These are phyloP conservation scores for Siphamia tubifer DNA, from an alignment of 2,113 vertebrate genomes.

Conservation along the genomic window DNA sequence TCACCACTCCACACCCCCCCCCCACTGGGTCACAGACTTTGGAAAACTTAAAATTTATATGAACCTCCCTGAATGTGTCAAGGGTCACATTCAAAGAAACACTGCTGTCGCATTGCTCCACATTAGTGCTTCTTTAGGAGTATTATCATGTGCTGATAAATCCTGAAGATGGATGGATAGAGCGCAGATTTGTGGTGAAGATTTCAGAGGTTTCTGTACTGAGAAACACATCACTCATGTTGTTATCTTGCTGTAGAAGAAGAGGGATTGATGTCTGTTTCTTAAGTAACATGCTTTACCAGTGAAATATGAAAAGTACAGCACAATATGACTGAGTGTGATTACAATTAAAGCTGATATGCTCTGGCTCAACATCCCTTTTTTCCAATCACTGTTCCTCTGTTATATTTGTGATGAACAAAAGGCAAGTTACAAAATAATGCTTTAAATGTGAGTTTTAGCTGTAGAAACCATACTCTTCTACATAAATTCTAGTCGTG, in stretches of 20 bases:
- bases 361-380: background rate
- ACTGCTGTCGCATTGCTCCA: background rate
- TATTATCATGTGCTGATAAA: background rate
- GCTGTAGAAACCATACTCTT: slow-evolving; percentile 31
- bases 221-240: background rate
- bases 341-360: background rate
- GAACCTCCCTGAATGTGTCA: background rate
- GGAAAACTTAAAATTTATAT: background rate
- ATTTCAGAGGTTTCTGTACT: background rate
- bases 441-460: background rate
- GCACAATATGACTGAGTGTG: background rate
- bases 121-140: slow-evolving; percentile 2
- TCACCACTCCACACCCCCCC: too few relatives aligned
- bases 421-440: background rate
- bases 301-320: slow-evolving; percentile 16
- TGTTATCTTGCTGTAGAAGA: background rate
- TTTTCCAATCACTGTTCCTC: background rate
- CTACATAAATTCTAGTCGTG: slow-evolving; percentile 24
- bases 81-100: slow-evolving; percentile 2
- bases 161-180: background rate
- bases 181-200: background rate
- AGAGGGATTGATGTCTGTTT: background rate
- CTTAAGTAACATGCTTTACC: background rate
- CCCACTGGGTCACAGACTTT: background rate
- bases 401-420: background rate